phyloP scores from a whole-genome alignment of 2,797 vertebrate genomes.

The Esox lucius region DNA sequence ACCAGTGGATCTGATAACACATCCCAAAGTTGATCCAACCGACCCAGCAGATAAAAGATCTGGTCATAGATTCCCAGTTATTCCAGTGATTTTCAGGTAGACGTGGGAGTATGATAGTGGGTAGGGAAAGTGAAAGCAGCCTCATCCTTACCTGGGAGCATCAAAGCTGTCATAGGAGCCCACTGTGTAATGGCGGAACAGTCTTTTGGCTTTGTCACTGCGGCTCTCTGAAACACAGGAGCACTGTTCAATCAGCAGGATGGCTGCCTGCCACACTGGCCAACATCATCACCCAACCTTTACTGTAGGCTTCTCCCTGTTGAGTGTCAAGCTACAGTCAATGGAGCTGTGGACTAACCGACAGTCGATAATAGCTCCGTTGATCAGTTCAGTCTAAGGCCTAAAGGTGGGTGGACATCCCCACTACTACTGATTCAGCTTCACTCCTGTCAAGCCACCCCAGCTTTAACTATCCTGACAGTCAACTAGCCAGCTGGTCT shows the following conservation, averaged over 20 bases:
- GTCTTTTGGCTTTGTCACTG: conserved; percentile 87
- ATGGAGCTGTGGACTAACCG: background rate
- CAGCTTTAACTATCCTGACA: background rate
- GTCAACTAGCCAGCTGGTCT: background rate
- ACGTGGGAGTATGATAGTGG: background rate
- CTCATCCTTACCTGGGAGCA: conserved; percentile 80
- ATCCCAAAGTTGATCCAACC: background rate
- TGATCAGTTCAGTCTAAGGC: background rate
- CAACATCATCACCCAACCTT: background rate
- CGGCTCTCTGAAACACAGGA: conserved; percentile 77
- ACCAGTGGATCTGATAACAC: no score
- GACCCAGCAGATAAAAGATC: background rate
- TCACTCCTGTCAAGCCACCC: no score
- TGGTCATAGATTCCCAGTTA: background rate
- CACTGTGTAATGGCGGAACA: conserved; percentile 93
- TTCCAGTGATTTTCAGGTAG: background rate
- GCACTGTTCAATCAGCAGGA: conserved; percentile 34
- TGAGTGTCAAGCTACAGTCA: background rate
- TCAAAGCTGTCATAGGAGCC: conserved; percentile 95
- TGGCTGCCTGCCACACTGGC: background rate
- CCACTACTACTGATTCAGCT: background rate
- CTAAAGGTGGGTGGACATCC: background rate
- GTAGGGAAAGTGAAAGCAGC: background rate
- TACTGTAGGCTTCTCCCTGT: background rate
- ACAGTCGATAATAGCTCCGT: background rate